Base-by-base conservation (phyloP, 2,113 vertebrate genomes). In the Notarius lentiginosus region DNA sequence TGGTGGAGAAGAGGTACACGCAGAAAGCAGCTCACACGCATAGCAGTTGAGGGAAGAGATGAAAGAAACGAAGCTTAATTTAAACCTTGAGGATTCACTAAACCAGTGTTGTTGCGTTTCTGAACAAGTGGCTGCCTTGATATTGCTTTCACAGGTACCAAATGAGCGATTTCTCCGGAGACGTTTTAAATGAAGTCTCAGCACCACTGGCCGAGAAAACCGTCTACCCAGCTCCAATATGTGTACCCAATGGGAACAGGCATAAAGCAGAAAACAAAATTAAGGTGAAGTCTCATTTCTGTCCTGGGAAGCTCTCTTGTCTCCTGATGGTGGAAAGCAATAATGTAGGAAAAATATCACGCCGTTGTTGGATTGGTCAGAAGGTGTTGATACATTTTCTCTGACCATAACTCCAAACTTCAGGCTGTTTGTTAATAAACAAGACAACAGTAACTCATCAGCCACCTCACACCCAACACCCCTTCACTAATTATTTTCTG, bases 101-200 rank as follows among this genome's bases (percentile, higher is more conserved):
- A 30, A 20, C 10, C 65, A 11, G 9, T 27, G 65, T 55, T 22
- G 65, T 55, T 22, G 65, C 15, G 83, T 84, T 63, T 82, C 75
- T 73, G n/a, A 63, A 47, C 7, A 30, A 79, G 0, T 1, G 55
- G 63, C 63, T 85, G 76, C 83, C 12, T 79, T 88, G 1, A 27
- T 87, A 76, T 91, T 34, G 55, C 77, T n/a, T 88, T 79, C 81
- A 30, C 83, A 98, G 97, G 92, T 97, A 96, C 87, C 96, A 97
- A 91, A 94, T 97, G 93, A 95, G 96, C 91, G 97, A 98, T 91
- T 98, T 96, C 89, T 96, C 95, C 90, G 97, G 97, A 91, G 96
- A 97, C 88, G 94, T 97, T 86, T 95, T 98, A 88, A 97, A 94
- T 86, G 96, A 97, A 89, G 96, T 98, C 82, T 96, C 96, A 63